These are phyloP conservation scores for Erythrolamprus reginae DNA, from an alignment of 2,113 vertebrate species.

Conservation along the genomic window DNA sequence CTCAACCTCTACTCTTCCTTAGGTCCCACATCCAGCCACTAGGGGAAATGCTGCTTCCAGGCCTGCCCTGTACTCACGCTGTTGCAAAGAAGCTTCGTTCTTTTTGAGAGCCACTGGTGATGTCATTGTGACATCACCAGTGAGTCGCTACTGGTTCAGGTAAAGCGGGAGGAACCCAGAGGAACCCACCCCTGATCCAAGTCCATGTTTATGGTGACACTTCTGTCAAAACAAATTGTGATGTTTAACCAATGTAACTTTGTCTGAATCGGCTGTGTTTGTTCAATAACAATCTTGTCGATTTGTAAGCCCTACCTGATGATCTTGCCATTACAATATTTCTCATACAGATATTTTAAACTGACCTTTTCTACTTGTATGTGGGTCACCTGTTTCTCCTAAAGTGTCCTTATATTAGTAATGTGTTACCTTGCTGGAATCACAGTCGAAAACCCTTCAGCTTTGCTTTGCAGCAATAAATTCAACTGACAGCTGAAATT, in stretches of 20 bases:
- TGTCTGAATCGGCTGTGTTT: neutral
- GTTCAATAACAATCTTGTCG: accelerated
- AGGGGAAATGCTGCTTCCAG: too few relatives aligned
- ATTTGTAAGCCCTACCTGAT: slow-evolving; percentile 9
- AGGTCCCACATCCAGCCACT: too few relatives aligned
- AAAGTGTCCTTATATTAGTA: slow-evolving; percentile 69
- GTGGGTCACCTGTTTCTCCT: slow-evolving; percentile 68
- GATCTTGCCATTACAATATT: slow-evolving; percentile 7
- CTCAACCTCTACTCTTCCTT: too few relatives aligned
- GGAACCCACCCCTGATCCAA: too few relatives aligned
- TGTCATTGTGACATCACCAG: too few relatives aligned
- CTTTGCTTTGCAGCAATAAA: slow-evolving; percentile 76
- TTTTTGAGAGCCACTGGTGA: too few relatives aligned
- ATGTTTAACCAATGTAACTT: neutral
- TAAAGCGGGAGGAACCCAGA: too few relatives aligned
- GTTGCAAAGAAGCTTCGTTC: too few relatives aligned
- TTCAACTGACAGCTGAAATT: slow-evolving; percentile 81
- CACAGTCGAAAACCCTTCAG: slow-evolving; percentile 77
- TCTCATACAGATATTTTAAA: slow-evolving; percentile 41
- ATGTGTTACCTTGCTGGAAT: slow-evolving; percentile 75
- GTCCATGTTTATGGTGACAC: neutral
- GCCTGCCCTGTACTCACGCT: too few relatives aligned
- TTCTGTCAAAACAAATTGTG: neutral
- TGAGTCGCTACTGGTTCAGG: too few relatives aligned
- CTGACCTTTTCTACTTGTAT: slow-evolving; percentile 53